Base-by-base conservation (phyloP, 2,888 invertebrate genomes). In the Trichacis sp. region DNA sequence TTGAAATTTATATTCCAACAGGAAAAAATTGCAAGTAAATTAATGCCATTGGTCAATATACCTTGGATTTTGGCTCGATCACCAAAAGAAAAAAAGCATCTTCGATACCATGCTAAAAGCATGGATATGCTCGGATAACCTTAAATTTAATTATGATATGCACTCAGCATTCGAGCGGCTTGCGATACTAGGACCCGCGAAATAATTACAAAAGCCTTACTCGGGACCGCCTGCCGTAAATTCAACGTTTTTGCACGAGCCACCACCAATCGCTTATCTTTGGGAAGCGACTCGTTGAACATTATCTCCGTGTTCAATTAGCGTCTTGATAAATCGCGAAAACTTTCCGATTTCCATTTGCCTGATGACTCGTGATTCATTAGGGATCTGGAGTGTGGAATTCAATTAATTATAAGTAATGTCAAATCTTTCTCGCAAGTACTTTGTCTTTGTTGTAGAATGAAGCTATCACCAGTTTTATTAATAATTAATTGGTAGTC, bases 121-220 rank as follows among this genome's bases (percentile, higher is more conserved):
- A 72, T 76, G 79, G 79, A 80, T n/a, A n/a, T n/a, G n/a, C n/a
- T n/a, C n/a, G 79, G 80, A 79, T 77, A 77, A 80, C 73, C 73
- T 79, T 77, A 78, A 80, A 83, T 83, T 82, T 77, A 81, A 83
- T 82, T 81, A 83, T 78, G 73, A 74, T 73, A 75, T 71, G 74
- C 78, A 77, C 76, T 78, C 75, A 71, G 74, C 65, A 60, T 40
- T 67, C 63, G 64, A 67, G 69, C 76, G 78, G 20, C 9, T 77
- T 71, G 69, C 71, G 73, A 71, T 49, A 68, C 67, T 72, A 72
- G 67, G 75, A 73, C 70, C 71, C 62, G 71, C 74, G 73, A 76
- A 82, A 78, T 82, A 81, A 82, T 83, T 82, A 81, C 75, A 55
- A 56, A 61, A 61, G 54, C 33, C 66, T 70, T 61, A 56, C 53